Base-by-base conservation (phyloP, 2,888 invertebrate genomes). In the Copidosoma aretas region DNA sequence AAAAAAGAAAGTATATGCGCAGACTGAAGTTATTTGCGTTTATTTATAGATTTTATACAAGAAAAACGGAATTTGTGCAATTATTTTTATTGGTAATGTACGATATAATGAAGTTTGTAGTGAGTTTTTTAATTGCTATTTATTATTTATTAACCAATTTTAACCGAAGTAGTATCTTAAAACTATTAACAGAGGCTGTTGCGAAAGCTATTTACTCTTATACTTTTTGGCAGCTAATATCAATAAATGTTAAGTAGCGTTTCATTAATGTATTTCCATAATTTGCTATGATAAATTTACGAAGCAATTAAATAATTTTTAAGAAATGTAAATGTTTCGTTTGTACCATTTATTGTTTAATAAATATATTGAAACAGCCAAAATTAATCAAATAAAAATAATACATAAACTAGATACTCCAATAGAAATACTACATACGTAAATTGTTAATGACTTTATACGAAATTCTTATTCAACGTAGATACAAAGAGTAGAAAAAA, bases 381-480 rank as follows among this genome's bases (percentile, higher is more conserved):
- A 64, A 64, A 54, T 22, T 39, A 61, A 54, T n/a, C 41, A 60
- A 63, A 61, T 5, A 57, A 64, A 53, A 60, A 59, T 41, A 60
- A 24, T 60, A 43, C 39, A 56, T 46, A 19, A 19, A 46, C 12
- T 54, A 63, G 22, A 53, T 32, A 32, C 25, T 12, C 52, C 2
- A 51, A n/a, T 39, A 32, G 54, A 67, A 64, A 64, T 17, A 46
- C 43, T 62, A 60, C 66, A 66, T 64, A 70, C 17, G 60, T 67
- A 64, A 60, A 60, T 67, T 67, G 57, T 70, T 5, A 70, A 67
- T 64, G 67, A 57, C 67, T 49, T 61, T 53, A 67, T 53, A 60
- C 67, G 60, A 60, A 70, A 57, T 64, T 70, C 51, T 66, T 60
- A 58, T 60, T 60, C 67, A 60, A 68, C 59, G 60, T 60, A 70